Evolutionary conservation across 2,113 vertebrate genomes (phyloP), one percentile per base, ranked within the genome.

Genomic region (Tachycineta bicolor): DNA sequence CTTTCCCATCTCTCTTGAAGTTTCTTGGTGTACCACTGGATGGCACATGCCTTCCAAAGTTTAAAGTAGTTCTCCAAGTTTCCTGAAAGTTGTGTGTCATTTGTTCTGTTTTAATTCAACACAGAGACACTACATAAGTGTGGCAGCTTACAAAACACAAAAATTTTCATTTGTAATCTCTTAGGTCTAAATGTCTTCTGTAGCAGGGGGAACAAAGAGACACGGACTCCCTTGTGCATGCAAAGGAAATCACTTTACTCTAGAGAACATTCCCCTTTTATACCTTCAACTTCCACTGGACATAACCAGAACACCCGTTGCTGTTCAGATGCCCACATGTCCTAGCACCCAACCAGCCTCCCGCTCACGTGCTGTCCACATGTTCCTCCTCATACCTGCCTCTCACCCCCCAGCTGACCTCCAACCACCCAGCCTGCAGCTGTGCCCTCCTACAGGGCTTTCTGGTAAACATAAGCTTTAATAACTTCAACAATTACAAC

Each of bases 11-110:
- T 56, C 75, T 78, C 5, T 3, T 89, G 94, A 53, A 92, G 85
- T 95, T 93, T 87, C 91, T 93, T 26, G 5, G 14, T 29, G 33
- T 53, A 64, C 94, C 95, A 58, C 97, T 90, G 87, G 97, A 78
- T 96, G 95, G 97, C 97, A 80, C 9, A 7, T 52, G 43, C 83
- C 89, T 88, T 65, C 94, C 25, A 6, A 34, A 55, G 7, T 88
- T 95, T 60, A 12, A 67, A 81, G 34, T 6, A 16, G 18, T 46
- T 85, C 18, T 62, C 20, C 63, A 75, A n/a, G 16, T 55, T 65
- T 34, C 19, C 21, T 83, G 43, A 52, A 43, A 64, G 19, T n/a
- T 70, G 1, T 12, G 3, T 63, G 55, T 58, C 7, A 19, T 11
- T 63, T 65, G 17, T 43, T 62, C 50, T 63, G 50, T 9, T 74